Evolutionary conservation across 2,113 vertebrate species (phyloP), one percentile per base, ranked within the genome.

Genomic region (Scolopax mira): DNA sequence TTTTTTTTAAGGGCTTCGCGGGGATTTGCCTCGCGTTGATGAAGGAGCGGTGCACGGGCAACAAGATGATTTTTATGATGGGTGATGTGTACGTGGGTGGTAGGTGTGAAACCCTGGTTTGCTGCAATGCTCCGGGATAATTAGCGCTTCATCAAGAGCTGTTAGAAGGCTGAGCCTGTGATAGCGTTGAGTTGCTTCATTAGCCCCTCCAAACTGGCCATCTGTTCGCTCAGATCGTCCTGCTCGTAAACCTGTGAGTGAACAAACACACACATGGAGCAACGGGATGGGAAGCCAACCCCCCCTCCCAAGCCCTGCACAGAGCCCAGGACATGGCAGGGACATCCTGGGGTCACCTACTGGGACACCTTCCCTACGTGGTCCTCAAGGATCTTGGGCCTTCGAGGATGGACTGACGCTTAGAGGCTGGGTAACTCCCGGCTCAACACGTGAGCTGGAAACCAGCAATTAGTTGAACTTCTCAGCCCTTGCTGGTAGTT

Each of bases 101-200:
- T 94, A 77, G 73, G 91, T 9, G 71, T 95, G 96, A 93, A 93
- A 96, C 93, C 96, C 39, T 97, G 96, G 94, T 95, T 97, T 84
- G 96, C 97, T 96, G 96, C 94, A 90, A 91, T 84, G 92, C 94
- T 97, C 95, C 85, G 15, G 30, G 95, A 78, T 96, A 88, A 92
- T 85, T 55, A 55, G 88, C 64, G 6, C 33, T 42, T 92, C 37
- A 2, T 74, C 44, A 52, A 67, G 79, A 54, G 25, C 35, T 84
- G 94, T 98, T 98, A 99, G 98, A 99, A 99, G 92, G 99, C 99
- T 1, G 99, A 99, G 94, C 99, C 99, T 6, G 99, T 99, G 97
- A 99, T 99, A 91, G 99, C 99, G 4, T 99, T 99, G 60, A 99
- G 99, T 91, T 99, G 99, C 97, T 99, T 99, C 99, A 99, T 99